Conservation (phyloP, 2,888 invertebrate genomes). For the Podabrus alpinus region DNA sequence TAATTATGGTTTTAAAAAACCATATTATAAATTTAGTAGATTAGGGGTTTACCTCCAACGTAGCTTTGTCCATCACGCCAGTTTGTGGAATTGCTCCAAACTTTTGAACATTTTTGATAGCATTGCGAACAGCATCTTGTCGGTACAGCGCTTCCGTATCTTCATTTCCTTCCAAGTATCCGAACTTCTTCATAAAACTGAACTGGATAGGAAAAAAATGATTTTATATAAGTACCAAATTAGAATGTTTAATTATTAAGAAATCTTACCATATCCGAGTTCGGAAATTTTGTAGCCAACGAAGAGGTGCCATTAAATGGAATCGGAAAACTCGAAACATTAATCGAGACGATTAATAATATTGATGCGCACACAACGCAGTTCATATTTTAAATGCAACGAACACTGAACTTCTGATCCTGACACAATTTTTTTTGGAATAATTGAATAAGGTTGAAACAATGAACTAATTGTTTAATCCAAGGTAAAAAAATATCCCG, state of each 20-base stretch:
- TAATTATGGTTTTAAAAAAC: too few species aligned
- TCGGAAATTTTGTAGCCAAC: slow-evolving; percentile 4
- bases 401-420: neutral
- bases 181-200: slow-evolving; percentile 70
- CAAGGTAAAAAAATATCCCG: neutral
- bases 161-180: slow-evolving; percentile 63
- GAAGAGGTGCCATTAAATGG: neutral
- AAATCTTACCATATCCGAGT: slow-evolving; percentile 11
- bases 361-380: neutral
- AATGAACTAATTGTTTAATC: neutral
- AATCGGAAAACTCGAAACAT: neutral
- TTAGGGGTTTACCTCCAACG: slow-evolving; percentile 59
- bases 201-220: slow-evolving; percentile 55
- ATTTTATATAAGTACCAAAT: neutral
- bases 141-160: slow-evolving; percentile 67
- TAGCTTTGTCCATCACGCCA: slow-evolving; percentile 68
- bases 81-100: slow-evolving; percentile 73
- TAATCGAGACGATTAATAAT: neutral
- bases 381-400: neutral
- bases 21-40: neutral
- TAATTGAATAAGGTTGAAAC: neutral
- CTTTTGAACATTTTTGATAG: slow-evolving; percentile 69
- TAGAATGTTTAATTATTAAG: neutral
- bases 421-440: neutral
- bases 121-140: slow-evolving; percentile 64